Conservation (phyloP, 64 coral and sea anemone species). For the Acropora tenuis region DNA sequence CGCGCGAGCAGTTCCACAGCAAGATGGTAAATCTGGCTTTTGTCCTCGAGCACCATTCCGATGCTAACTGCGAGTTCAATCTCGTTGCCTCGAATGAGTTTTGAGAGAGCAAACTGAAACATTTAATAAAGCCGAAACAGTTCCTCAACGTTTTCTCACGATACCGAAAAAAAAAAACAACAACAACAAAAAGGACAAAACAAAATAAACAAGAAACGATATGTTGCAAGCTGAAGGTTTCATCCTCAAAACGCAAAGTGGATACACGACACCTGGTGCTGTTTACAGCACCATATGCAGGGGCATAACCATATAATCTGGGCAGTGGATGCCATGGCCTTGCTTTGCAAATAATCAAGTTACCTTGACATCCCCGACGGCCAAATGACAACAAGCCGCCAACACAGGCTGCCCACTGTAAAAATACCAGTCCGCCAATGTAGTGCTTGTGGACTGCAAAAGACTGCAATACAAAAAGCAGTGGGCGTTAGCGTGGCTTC, state of each 20-base stretch:
- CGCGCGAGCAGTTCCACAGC: conserved; percentile 71
- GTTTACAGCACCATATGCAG: too few species aligned
- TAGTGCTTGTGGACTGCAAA: conserved; percentile 69
- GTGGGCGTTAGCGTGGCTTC: too few species aligned
- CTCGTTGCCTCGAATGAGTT: conserved; percentile 96
- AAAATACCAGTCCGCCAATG: conserved; percentile 93
- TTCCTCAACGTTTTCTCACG: too few species aligned
- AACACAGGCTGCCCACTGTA: conserved; percentile 81
- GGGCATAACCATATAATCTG: too few species aligned
- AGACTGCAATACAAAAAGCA: conserved; percentile 47
- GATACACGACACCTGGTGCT: too few species aligned
- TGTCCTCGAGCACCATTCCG: conserved; percentile 64
- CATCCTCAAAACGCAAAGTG: too few species aligned
- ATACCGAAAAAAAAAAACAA: too few species aligned
- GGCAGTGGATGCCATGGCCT: too few species aligned
- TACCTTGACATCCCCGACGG: conserved; percentile 89
- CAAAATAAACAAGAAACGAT: too few species aligned
- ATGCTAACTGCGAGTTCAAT: conserved; percentile 82
- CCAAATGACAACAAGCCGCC: conserved; percentile 92
- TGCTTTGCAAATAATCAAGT: background rate
- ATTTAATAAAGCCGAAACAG: too few species aligned
- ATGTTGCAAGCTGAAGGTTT: too few species aligned
- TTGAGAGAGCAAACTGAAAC: conserved; percentile 81
- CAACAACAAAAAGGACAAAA: too few species aligned
- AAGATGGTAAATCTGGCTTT: conserved; percentile 45